phyloP scores from a whole-genome alignment of 2,888 invertebrate genomes.

The Metacarcinus magister region DNA sequence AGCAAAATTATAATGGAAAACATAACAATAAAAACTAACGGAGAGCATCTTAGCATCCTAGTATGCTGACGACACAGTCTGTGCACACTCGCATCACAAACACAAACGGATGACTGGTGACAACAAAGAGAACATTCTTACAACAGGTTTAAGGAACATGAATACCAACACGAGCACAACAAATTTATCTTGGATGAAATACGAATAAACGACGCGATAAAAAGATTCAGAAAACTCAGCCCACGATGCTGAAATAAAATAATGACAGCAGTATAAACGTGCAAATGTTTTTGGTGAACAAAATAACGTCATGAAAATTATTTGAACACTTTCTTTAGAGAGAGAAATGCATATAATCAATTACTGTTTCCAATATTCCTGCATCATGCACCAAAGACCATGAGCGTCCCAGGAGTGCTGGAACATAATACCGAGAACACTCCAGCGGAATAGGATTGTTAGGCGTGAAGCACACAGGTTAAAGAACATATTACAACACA shows the following conservation, averaged over 20 bases:
- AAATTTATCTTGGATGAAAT: background rate
- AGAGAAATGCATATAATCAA: background rate
- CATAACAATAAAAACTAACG: background rate
- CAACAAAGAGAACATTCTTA: background rate
- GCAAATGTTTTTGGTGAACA: background rate
- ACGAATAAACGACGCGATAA: background rate
- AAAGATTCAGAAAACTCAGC: background rate
- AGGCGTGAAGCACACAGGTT: background rate
- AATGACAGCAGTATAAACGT: background rate
- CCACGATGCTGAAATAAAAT: background rate
- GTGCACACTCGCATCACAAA: background rate
- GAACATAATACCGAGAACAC: background rate
- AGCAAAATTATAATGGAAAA: background rate
- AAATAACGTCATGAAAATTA: background rate
- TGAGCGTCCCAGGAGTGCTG: background rate
- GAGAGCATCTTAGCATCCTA: background rate
- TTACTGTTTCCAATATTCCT: background rate
- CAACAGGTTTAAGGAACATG: background rate
- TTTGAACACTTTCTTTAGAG: background rate
- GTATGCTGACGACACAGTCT: background rate
- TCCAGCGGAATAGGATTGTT: background rate
- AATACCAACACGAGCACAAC: background rate
- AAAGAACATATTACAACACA: background rate
- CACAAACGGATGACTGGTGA: background rate
- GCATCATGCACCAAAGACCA: background rate